phyloP scores from a whole-genome alignment of 37 sponge, comb jelly and placozoan species.

The Chondrosia reniformis region DNA sequence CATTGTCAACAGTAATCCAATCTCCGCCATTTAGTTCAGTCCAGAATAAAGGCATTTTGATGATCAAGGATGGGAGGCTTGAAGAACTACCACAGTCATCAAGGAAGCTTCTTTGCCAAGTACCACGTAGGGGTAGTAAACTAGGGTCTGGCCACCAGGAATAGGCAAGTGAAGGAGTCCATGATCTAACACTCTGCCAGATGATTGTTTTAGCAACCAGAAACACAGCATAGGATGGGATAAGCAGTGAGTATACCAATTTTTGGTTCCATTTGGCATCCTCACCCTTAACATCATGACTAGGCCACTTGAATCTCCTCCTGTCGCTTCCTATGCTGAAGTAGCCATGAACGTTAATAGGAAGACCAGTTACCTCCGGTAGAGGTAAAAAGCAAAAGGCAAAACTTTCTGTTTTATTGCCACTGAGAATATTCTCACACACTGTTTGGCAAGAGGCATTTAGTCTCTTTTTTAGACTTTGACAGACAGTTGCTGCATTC shows the following conservation, averaged over 20 bases:
- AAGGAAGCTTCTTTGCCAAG: not conserved
- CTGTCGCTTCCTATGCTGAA: slow-evolving; percentile 67
- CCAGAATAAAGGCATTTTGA: slow-evolving; percentile 36
- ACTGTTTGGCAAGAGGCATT: not conserved
- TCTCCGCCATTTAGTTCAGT: slow-evolving; percentile 44
- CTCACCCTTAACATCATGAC: slow-evolving; percentile 53
- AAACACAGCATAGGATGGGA: slow-evolving; percentile 54
- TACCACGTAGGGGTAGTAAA: not conserved
- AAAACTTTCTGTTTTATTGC: slow-evolving; percentile 15
- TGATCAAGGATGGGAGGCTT: not conserved
- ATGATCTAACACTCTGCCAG: not conserved
- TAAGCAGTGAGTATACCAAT: slow-evolving; percentile 28
- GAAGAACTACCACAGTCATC: too few species aligned
- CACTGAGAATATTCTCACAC: not conserved
- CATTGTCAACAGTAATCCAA: slow-evolving; percentile 30
- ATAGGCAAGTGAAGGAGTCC: not conserved
- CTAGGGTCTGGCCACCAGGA: slow-evolving; percentile 2
- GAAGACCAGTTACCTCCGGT: slow-evolving; percentile 39
- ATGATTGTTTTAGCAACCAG: slow-evolving; percentile 12
- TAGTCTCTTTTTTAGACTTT: not conserved
- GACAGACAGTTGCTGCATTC: not conserved
- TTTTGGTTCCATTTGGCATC: slow-evolving; percentile 72
- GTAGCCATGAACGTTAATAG: slow-evolving; percentile 80
- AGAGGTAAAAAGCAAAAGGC: slow-evolving; percentile 83
- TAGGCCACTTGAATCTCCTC: slow-evolving; percentile 78